phyloP scores from a whole-genome alignment of 2,888 invertebrate genomes.

The Tubiluchus corallicola region DNA sequence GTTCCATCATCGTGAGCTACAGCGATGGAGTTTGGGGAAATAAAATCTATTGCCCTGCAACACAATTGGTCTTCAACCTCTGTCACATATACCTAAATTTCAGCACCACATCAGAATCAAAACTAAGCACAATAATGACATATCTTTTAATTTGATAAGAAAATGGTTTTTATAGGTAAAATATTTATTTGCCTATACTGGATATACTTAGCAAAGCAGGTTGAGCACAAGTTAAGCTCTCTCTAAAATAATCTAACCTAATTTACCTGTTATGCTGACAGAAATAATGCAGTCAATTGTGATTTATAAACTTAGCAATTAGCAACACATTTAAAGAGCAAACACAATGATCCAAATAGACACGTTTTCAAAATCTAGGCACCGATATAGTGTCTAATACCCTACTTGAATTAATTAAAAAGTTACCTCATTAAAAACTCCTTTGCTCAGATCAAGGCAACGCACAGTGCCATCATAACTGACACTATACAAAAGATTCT shows the following conservation, averaged over 20 bases:
- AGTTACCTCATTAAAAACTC: constrained; percentile 25
- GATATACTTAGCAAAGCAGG: too few species aligned
- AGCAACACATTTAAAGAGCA: too few species aligned
- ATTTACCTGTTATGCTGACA: too few species aligned
- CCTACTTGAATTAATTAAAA: too few species aligned
- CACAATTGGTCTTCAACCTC: constrained; percentile 20
- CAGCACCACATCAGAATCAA: constrained; percentile 8
- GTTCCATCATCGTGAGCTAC: constrained; percentile 27
- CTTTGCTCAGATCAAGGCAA: constrained; percentile 25
- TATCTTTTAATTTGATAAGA: constrained; percentile 1
- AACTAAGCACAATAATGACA: constrained; percentile 7
- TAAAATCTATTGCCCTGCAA: constrained; percentile 22
- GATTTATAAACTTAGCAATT: too few species aligned
- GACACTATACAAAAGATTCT: constrained; percentile 19
- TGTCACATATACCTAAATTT: constrained; percentile 22
- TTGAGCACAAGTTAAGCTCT: too few species aligned
- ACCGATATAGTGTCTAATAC: too few species aligned
- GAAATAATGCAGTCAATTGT: too few species aligned
- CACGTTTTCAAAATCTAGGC: too few species aligned
- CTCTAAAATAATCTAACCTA: too few species aligned
- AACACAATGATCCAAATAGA: too few species aligned
- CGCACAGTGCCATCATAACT: constrained; percentile 31
- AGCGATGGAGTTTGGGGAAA: constrained; percentile 20
- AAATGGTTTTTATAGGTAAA: neutral
- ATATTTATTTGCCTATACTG: neutral